phyloP scores from a whole-genome alignment of 2,113 vertebrate genomes.

The Ophthalmolycus amberensis region DNA sequence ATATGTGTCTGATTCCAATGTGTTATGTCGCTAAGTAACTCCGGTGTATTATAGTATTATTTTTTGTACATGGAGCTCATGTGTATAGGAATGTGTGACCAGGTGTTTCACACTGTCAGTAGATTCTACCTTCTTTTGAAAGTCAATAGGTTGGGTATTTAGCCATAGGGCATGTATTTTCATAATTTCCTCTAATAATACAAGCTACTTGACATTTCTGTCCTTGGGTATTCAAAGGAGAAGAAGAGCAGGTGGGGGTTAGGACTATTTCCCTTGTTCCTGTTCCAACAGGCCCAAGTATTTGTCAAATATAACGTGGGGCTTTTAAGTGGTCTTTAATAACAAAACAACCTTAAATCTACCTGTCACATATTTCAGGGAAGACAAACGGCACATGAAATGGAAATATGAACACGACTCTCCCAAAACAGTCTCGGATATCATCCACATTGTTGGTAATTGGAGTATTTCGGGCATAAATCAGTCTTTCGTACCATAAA shows the following conservation, averaged over 20 bases:
- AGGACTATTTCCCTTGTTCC: constrained; percentile 36
- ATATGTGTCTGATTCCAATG: not conserved
- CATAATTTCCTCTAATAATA: constrained; percentile 39
- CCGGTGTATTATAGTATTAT: not conserved
- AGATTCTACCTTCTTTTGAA: constrained; percentile 26
- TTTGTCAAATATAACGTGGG: constrained; percentile 59
- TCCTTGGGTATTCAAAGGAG: constrained; percentile 33
- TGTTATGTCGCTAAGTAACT: not conserved
- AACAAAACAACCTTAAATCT: constrained; percentile 65
- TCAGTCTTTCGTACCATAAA: constrained; percentile 23
- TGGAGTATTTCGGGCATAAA: not conserved
- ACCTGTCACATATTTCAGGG: constrained; percentile 62
- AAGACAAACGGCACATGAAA: constrained; percentile 29
- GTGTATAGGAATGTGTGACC: constrained; percentile 18
- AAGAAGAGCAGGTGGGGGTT: constrained; percentile 38
- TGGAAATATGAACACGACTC: constrained; percentile 26
- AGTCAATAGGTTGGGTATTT: constrained; percentile 34
- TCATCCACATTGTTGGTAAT: not conserved
- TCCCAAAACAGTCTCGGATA: constrained; percentile 28
- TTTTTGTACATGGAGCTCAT: not conserved
- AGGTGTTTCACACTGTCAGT: constrained; percentile 41
- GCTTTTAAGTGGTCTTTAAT: constrained; percentile 65
- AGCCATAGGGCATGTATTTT: constrained; percentile 33
- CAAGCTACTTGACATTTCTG: constrained; percentile 54
- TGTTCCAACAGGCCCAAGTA: constrained; percentile 74